Base-by-base conservation (phyloP, 2,888 invertebrate species). In the Latrodectus elegans region DNA sequence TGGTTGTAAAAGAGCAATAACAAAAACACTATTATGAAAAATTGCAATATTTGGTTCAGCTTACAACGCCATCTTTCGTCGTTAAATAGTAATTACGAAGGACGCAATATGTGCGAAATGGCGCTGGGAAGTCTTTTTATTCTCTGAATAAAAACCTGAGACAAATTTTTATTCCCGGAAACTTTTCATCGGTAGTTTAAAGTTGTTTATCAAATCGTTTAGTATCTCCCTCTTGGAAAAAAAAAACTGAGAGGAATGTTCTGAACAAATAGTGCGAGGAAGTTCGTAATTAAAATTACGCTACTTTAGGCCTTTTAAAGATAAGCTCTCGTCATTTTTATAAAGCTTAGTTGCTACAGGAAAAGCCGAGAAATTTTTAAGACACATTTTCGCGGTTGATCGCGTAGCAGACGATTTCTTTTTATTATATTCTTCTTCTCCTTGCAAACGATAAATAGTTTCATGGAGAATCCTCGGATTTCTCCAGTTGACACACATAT, bases 141-240 rank as follows among this genome's bases (percentile, higher is more conserved):
- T 60, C 68, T 51, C 51, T 12, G 53, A 71, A 82, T 75, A 82
- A 82, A 82, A 82, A 81, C 26, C 60, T 67, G 68, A 68, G 70
- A 75, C 70, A 70, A 75, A 75, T 82, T 82, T 82, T 82, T 75
- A 70, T 82, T 75, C 51, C 53, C 53, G 14, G 70, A 82, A 82
- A 82, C 82, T 82, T 82, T 82, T 82, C 82, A 82, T 82, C 82
- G 82, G 75, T 75, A 75, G 82, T 82, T 82, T 75, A 75, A 82
- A 82, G 75, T 82, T 82, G 82, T 82, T 82, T 82, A 82, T 82
- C 82, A 82, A 82, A 82, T 68, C 68, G 70, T 75, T 82, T 75
- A 75, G 74, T 73, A 81, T 81, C 60, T 65, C 53, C 26, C 22
- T 12, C 53, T 10, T 12, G 15, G 72, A 51, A 38, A 53, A 4